Conservation (phyloP, 1,140 invertebrate genomes). For the Penaeus indicus region DNA sequence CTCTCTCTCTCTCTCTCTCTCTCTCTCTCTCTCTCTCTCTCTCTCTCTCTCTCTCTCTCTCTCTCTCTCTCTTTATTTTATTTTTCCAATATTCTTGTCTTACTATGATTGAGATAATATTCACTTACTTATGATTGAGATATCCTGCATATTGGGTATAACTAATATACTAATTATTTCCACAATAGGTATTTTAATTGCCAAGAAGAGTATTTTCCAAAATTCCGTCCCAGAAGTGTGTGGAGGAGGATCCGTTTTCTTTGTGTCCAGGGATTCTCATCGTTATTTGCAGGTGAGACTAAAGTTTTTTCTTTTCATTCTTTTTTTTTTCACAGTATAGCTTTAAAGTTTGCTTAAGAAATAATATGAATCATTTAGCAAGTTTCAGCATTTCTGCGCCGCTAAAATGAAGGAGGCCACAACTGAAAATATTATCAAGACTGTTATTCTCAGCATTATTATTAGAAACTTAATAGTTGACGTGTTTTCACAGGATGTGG, state of each 20-base stretch:
- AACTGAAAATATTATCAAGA: background rate
- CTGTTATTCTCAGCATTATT: slow-evolving; percentile 2
- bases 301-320: background rate
- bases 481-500: slow-evolving; percentile 72
- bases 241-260: slow-evolving; percentile 79
- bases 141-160: background rate
- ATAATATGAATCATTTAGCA: too few species aligned
- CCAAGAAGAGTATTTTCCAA: slow-evolving; percentile 78
- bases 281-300: slow-evolving; percentile 73
- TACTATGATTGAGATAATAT: background rate
- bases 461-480: background rate
- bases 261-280: slow-evolving; percentile 74
- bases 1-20: too few species aligned
- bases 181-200: slow-evolving; percentile 76
- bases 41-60: too few species aligned
- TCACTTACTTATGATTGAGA: background rate
- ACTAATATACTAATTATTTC: slow-evolving; percentile 48
- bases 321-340: too few species aligned
- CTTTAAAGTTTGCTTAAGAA: too few species aligned
- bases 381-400: too few species aligned
- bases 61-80: too few species aligned
- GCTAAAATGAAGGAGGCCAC: background rate
- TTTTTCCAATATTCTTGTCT: too few species aligned
- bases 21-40: too few species aligned
- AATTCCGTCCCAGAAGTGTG: slow-evolving; percentile 73